A percentile compares a stretch with the other conserved stretches of the same genome.
Evolutionary conservation across 1,140 invertebrate genomes (phyloP).

Genomic region (Drosophila bifasciata): DNA sequence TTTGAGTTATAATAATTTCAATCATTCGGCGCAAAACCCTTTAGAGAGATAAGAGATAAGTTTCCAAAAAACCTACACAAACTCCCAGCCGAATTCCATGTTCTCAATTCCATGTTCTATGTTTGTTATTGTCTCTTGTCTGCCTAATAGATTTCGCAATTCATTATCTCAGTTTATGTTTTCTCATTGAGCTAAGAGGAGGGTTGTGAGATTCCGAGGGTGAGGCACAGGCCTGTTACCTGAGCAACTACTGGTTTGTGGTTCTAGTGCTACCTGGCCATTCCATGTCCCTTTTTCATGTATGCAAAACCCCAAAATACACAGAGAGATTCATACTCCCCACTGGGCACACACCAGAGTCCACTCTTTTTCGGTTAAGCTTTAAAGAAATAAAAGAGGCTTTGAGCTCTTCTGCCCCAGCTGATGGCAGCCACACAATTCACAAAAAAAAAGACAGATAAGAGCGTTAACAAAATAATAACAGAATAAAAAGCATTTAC

Average conservation of each 20-base stretch:
- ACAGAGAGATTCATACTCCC: too few species aligned
- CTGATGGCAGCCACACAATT: constrained; percentile 49
- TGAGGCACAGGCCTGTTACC: constrained; percentile 9
- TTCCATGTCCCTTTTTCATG: constrained; percentile 11
- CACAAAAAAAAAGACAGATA: constrained; percentile 60
- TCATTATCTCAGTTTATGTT: constrained; percentile 67
- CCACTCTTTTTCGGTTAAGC: constrained; percentile 37
- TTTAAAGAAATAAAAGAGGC: constrained; percentile 71
- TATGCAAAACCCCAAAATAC: constrained; percentile 30
- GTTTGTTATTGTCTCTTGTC: constrained; percentile 29
- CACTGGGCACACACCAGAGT: not conserved
- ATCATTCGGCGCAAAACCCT: constrained; percentile 15
- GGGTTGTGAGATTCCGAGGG: too few species aligned
- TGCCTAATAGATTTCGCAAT: constrained; percentile 58
- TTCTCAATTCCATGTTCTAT: constrained; percentile 26
- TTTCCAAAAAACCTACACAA: not conserved
- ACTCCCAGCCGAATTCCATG: constrained; percentile 34
- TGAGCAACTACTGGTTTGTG: constrained; percentile 1
- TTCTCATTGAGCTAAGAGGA: constrained; percentile 11
- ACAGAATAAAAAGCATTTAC: constrained; percentile 79
- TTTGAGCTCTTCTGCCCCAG: constrained; percentile 44
- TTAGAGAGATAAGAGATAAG: constrained; percentile 33
- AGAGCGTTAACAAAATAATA: constrained; percentile 77
- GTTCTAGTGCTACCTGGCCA: constrained; percentile 46
- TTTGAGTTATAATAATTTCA: constrained; percentile 7